Percentiles rank a stretch among this genome's conserved stretches.
These are phyloP conservation scores for Macrophya alboannulata DNA, from an alignment of 2,888 invertebrate species.

Conservation along the genomic window DNA sequence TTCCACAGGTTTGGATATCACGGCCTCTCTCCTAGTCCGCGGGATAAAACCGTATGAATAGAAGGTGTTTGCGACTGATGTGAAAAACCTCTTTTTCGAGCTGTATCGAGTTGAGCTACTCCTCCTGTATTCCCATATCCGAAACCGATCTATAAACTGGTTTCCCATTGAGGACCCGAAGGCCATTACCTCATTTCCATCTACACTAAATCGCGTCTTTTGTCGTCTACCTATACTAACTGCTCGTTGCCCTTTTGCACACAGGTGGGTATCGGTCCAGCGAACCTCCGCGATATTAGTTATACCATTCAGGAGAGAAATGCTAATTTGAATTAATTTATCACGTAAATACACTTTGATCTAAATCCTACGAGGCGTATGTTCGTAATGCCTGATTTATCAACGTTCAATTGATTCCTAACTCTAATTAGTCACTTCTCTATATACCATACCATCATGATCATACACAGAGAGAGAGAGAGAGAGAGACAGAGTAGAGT, in stretches of 20 bases:
- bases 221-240: not conserved
- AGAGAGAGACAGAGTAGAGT: not conserved
- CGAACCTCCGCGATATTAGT: not conserved
- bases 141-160: not conserved
- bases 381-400: conserved; percentile 3
- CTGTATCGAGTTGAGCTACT: not conserved
- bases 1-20: conserved; percentile 8
- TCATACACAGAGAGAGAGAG: not conserved
- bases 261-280: not conserved
- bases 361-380: not conserved
- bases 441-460: not conserved
- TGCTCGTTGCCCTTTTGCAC: not conserved
- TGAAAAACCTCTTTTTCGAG: not conserved
- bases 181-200: conserved; percentile 13
- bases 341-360: not conserved
- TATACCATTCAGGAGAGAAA: not conserved
- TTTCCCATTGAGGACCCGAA: not conserved
- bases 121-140: conserved; percentile 21
- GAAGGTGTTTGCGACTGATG: conserved; percentile 53
- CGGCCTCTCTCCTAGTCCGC: conserved; percentile 17
- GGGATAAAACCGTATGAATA: conserved; percentile 47
- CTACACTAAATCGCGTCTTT: not conserved
- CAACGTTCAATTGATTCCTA: conserved; percentile 34
- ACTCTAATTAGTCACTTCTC: conserved; percentile 37
- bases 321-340: conserved; percentile 11